Evolutionary conservation across 2,888 invertebrate genomes (phyloP).

Genomic region (Rosalia funebris): DNA sequence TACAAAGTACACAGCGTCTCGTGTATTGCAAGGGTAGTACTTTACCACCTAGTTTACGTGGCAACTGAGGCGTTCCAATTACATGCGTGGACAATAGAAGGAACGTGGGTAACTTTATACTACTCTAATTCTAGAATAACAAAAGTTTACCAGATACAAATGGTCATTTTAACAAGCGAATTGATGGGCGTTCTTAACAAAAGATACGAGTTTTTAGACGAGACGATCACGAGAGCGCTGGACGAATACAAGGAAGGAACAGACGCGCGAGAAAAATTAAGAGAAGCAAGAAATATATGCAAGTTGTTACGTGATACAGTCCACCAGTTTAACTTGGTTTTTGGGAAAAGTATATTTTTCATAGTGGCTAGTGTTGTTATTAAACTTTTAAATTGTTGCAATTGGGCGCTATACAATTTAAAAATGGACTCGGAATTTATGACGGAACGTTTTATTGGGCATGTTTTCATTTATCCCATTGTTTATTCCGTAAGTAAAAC

Average conservation of each 20-base stretch:
- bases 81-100: not conserved
- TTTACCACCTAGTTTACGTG: not conserved
- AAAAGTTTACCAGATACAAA: not conserved
- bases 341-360: not conserved
- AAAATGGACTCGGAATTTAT: not conserved
- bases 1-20: not conserved
- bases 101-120: not conserved
- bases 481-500: not conserved
- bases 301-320: not conserved
- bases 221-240: not conserved
- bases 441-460: not conserved
- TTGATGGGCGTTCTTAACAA: not conserved
- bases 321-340: not conserved
- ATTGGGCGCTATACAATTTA: not conserved
- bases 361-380: not conserved
- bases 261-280: not conserved
- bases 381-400: not conserved
- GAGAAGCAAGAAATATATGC: not conserved
- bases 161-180: not conserved
- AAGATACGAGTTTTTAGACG: constrained; percentile 1
- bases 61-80: not conserved
- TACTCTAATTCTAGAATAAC: constrained; percentile 5
- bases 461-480: not conserved
- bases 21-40: not conserved
- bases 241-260: not conserved